A percentile compares a stretch with the other conserved stretches of the same genome.
phyloP scores from a whole-genome alignment of 2,797 vertebrate species.

The Hydrocynus forskahlii region DNA sequence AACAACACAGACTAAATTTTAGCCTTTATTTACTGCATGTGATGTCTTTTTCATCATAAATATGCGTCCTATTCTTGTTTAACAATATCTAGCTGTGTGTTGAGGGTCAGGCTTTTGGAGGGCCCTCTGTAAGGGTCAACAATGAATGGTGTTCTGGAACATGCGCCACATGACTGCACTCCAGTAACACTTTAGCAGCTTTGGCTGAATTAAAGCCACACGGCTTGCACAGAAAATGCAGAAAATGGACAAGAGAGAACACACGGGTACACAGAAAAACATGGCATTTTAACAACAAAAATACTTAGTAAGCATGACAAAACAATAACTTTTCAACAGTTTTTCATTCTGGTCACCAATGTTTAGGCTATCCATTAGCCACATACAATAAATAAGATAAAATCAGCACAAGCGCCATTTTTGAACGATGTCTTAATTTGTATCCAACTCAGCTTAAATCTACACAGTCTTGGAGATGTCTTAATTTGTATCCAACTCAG shows the following conservation, averaged over 20 bases:
- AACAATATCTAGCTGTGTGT: neutral
- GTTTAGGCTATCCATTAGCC: neutral
- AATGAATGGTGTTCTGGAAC: constrained; percentile 11
- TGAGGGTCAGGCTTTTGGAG: constrained; percentile 10
- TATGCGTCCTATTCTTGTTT: neutral
- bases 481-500: neutral
- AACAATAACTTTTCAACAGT: neutral
- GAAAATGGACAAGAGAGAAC: neutral
- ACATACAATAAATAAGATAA: neutral
- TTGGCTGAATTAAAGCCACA: neutral
- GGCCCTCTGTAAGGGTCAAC: neutral
- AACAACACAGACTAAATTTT: neutral
- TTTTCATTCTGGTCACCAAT: neutral
- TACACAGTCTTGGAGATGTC: neutral
- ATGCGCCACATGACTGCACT: constrained; percentile 13
- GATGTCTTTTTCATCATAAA: neutral
- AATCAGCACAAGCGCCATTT: neutral
- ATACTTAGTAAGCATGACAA: neutral
- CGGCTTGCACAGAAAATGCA: neutral
- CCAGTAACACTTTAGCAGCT: neutral
- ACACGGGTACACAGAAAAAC: neutral
- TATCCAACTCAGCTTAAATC: neutral
- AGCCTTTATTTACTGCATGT: neutral
- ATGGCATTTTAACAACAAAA: neutral
- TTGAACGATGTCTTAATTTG: neutral